Conservation (phyloP, 2,888 invertebrate species). For the Epinotia ramella region DNA sequence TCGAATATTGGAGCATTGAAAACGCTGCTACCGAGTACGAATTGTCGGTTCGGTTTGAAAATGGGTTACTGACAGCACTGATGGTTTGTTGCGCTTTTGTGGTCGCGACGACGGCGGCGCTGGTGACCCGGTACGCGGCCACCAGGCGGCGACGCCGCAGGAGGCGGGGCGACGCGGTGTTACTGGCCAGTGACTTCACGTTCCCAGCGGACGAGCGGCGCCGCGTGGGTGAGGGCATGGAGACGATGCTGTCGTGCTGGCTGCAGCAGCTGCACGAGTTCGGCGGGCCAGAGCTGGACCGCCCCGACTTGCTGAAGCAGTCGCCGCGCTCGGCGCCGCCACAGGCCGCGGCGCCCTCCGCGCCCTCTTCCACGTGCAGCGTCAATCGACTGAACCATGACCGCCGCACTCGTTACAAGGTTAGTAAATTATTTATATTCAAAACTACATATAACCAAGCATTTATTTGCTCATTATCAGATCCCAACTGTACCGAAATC, state of each 20-base stretch:
- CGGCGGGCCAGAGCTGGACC: slow-evolving; percentile 93
- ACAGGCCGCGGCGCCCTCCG: slow-evolving; percentile 58
- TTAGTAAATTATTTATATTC: neutral
- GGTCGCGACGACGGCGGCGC: slow-evolving; percentile 44
- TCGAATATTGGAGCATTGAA: slow-evolving; percentile 47
- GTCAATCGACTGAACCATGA: slow-evolving; percentile 83
- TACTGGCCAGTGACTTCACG: slow-evolving; percentile 58
- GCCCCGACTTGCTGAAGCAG: slow-evolving; percentile 93
- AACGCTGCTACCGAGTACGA: slow-evolving; percentile 39
- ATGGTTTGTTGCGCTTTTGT: slow-evolving; percentile 47
- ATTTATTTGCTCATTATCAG: neutral
- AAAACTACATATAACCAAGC: neutral
- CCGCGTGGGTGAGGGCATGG: slow-evolving; percentile 89
- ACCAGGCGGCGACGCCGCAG: slow-evolving; percentile 56
- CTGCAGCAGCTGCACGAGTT: slow-evolving; percentile 93
- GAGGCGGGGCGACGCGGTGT: slow-evolving; percentile 58
- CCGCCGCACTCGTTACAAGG: slow-evolving; percentile 93
- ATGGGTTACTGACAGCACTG: slow-evolving; percentile 47
- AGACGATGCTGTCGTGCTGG: slow-evolving; percentile 94
- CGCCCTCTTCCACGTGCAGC: slow-evolving; percentile 83
- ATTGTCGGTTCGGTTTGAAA: slow-evolving; percentile 45
- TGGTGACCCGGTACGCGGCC: slow-evolving; percentile 46
- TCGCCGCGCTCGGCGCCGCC: slow-evolving; percentile 83
- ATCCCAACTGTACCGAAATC: no score
- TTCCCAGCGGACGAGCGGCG: slow-evolving; percentile 69